A percentile compares a stretch with the other conserved stretches of the same genome.
Conservation (phyloP, 1,140 invertebrate species). For the Lepidurus couesii region DNA sequence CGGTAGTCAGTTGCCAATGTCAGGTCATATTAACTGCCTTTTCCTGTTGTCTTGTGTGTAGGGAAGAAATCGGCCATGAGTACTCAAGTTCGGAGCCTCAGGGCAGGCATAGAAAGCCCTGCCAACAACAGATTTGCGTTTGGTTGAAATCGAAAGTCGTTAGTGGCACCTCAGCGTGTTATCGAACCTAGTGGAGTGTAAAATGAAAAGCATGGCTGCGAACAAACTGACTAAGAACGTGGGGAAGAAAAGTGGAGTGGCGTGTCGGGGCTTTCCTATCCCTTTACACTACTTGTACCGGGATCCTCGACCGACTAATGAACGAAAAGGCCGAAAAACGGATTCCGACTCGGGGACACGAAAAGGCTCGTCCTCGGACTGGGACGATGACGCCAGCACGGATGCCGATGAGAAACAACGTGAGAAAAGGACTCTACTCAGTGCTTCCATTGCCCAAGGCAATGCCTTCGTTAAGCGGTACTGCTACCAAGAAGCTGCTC, state of each 20-base stretch:
- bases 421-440: conserved; percentile 30
- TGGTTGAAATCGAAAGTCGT: neutral
- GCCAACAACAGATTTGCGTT: neutral
- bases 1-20: neutral
- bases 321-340: neutral
- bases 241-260: conserved; percentile 7
- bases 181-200: neutral
- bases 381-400: conserved; percentile 6
- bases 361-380: conserved; percentile 23
- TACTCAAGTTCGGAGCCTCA: neutral
- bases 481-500: conserved; percentile 16
- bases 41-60: neutral
- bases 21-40: neutral
- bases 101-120: neutral
- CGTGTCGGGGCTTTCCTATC: conserved; percentile 29
- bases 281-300: conserved; percentile 30
- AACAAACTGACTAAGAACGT: conserved; percentile 3
- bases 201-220: neutral
- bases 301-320: conserved; percentile 28
- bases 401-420: conserved; percentile 27
- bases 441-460: conserved; percentile 30
- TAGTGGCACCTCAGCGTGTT: neutral
- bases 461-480: conserved; percentile 27
- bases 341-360: neutral
- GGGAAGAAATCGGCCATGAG: neutral